phyloP scores from a whole-genome alignment of 2,888 invertebrate species.

The Mayetiola destructor region DNA sequence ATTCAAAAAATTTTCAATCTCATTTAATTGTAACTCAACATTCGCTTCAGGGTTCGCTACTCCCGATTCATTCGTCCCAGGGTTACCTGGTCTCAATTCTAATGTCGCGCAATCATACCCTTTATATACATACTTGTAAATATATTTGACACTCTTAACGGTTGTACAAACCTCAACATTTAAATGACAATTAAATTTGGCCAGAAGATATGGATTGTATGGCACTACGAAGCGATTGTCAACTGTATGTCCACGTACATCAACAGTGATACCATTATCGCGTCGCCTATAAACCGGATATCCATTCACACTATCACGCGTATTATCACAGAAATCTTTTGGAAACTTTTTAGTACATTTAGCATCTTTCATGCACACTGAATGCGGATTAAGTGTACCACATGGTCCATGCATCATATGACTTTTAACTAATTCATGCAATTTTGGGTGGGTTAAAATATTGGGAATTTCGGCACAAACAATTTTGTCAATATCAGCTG shows the following conservation, averaged over 20 bases:
- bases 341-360: conserved; percentile 26
- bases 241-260: conserved; percentile 1
- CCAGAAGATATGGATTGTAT: conserved; percentile 16
- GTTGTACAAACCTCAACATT: conserved; percentile 4
- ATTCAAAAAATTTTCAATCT: conserved; percentile 20
- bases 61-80: too few species aligned
- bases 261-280: conserved; percentile 15
- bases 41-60: conserved; percentile 11
- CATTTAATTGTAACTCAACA: conserved; percentile 19
- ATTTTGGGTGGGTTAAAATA: conserved; percentile 22
- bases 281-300: conserved; percentile 25
- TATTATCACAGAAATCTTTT: conserved; percentile 21
- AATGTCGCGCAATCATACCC: conserved; percentile 19
- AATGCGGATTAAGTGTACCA: conserved; percentile 23
- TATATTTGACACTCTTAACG: conserved; percentile 1
- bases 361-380: conserved; percentile 30
- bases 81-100: conserved; percentile 15
- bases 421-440: conserved; percentile 22
- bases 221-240: conserved; percentile 29
- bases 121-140: conserved; percentile 20
- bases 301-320: conserved; percentile 25
- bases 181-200: neutral
- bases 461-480: conserved; percentile 23
- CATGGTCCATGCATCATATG: conserved; percentile 29
- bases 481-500: conserved; percentile 19